A percentile compares a stretch with the other conserved stretches of the same genome.
These are phyloP conservation scores for Oscheius sp. DNA, from an alignment of 2,888 invertebrate species.

Conservation along the genomic window DNA sequence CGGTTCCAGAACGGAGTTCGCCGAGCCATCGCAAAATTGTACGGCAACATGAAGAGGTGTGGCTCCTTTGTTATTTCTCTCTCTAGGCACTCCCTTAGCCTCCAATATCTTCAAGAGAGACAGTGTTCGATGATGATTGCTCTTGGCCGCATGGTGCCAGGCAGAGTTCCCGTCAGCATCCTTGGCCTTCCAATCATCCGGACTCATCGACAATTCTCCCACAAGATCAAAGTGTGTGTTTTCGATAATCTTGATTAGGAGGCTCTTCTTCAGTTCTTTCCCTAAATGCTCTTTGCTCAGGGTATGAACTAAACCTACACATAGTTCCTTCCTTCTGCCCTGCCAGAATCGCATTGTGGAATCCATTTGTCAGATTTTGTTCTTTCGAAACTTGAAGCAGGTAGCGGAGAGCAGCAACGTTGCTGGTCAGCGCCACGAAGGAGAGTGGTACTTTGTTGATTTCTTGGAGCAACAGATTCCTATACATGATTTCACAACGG, in stretches of 20 bases:
- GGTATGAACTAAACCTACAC: neutral
- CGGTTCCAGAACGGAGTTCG: slow-evolving; percentile 50
- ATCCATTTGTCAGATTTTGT: slow-evolving; percentile 34
- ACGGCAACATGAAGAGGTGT: slow-evolving; percentile 76
- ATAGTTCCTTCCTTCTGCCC: neutral
- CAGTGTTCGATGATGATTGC: slow-evolving; percentile 47
- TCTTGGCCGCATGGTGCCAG: slow-evolving; percentile 54
- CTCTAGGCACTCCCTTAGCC: slow-evolving; percentile 31
- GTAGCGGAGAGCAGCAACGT: no score
- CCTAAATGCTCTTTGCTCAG: slow-evolving; percentile 3
- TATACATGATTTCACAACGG: neutral
- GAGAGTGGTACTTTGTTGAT: neutral
- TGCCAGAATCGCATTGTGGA: slow-evolving; percentile 41
- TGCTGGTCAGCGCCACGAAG: slow-evolving; percentile 10
- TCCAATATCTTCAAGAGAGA: slow-evolving; percentile 50
- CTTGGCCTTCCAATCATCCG: slow-evolving; percentile 41
- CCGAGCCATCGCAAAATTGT: slow-evolving; percentile 63
- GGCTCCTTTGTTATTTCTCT: slow-evolving; percentile 54
- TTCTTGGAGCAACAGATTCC: slow-evolving; percentile 1
- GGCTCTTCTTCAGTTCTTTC: slow-evolving; percentile 41
- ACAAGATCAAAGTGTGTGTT: slow-evolving; percentile 43
- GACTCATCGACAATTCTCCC: slow-evolving; percentile 33
- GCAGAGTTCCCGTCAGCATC: slow-evolving; percentile 43
- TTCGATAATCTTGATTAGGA: slow-evolving; percentile 46
- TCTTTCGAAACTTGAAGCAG: no score